phyloP scores from a whole-genome alignment of 1,140 invertebrate genomes.

The Cyrtorhinus lividipennis region DNA sequence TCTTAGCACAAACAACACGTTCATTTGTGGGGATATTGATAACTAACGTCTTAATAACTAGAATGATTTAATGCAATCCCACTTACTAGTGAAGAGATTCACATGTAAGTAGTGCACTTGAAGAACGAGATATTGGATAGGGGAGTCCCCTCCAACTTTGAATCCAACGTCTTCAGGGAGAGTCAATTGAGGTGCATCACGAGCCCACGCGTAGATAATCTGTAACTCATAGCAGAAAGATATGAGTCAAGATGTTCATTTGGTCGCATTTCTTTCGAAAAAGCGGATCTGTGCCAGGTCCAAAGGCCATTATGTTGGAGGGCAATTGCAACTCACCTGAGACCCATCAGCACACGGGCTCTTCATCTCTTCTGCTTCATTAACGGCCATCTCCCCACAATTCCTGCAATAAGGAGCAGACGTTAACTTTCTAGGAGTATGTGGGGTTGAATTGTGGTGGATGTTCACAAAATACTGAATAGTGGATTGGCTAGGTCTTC shows the following conservation, averaged over 20 bases:
- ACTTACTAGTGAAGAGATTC: constrained; percentile 38
- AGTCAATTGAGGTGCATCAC: constrained; percentile 73
- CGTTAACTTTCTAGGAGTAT: neutral
- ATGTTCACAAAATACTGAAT: neutral
- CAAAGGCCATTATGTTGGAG: neutral
- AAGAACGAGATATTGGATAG: constrained; percentile 64
- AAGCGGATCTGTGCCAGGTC: no score
- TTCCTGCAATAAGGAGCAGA: constrained; percentile 41
- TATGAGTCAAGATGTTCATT: neutral
- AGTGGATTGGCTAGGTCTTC: no score
- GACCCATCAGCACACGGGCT: constrained; percentile 55
- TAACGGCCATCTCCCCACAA: constrained; percentile 78
- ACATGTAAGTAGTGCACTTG: constrained; percentile 87
- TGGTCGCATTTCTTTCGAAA: no score
- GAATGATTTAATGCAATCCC: no score
- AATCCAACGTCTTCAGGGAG: constrained; percentile 76
- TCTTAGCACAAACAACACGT: no score
- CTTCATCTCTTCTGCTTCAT: constrained; percentile 33
- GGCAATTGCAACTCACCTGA: constrained; percentile 37
- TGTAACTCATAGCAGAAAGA: constrained; percentile 30
- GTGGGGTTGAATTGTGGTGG: neutral
- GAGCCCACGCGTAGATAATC: constrained; percentile 95
- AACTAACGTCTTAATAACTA: no score
- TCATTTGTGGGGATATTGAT: no score
- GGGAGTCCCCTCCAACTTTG: constrained; percentile 54